phyloP scores from a whole-genome alignment of 1,140 invertebrate genomes.

The Brachionus plicatilis region DNA sequence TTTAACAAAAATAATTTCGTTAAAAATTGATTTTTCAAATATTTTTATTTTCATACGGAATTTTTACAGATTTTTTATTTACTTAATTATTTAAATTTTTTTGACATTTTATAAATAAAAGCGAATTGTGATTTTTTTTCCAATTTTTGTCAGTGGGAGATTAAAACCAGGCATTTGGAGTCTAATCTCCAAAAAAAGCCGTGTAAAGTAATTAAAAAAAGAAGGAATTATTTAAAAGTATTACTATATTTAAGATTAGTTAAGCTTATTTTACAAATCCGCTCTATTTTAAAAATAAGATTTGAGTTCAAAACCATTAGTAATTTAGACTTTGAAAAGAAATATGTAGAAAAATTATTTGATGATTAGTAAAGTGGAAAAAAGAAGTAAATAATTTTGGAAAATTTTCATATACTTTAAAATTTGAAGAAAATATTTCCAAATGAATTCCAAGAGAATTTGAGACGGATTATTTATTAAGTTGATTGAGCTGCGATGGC shows the following conservation, averaged over 20 bases:
- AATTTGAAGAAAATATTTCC: background rate
- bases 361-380: background rate
- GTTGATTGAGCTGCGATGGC: slow-evolving; percentile 21
- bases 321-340: background rate
- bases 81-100: too few relatives aligned
- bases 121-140: too few relatives aligned
- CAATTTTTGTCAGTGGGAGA: too few relatives aligned
- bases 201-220: too few relatives aligned
- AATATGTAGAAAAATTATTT: background rate
- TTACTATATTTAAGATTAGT: too few relatives aligned
- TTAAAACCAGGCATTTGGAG: too few relatives aligned
- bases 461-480: background rate
- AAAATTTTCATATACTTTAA: background rate
- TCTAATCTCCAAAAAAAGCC: too few relatives aligned
- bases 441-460: background rate
- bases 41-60: too few relatives aligned
- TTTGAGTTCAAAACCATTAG: background rate
- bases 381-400: background rate
- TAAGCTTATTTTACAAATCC: background rate
- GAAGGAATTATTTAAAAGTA: too few relatives aligned
- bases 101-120: too few relatives aligned
- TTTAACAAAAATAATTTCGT: background rate
- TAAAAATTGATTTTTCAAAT: background rate
- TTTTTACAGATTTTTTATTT: too few relatives aligned
- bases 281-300: background rate